Percentiles rank a stretch among this genome's conserved stretches.
Conservation (phyloP, 2,888 invertebrate species). For the Lamellibrachia columna region DNA sequence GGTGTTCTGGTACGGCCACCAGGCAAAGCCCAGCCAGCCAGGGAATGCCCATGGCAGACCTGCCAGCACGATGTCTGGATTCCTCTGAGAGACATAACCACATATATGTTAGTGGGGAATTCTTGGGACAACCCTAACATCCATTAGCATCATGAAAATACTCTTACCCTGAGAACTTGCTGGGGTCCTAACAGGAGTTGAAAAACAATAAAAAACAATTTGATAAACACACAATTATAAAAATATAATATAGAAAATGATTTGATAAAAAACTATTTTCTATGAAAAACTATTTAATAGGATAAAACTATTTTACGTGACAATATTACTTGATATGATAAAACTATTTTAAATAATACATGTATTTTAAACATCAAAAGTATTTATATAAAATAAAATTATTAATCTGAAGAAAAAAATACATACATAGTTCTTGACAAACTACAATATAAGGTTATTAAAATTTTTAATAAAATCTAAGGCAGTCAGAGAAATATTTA, state of each 20-base stretch:
- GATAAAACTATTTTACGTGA: neutral
- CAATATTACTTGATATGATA: neutral
- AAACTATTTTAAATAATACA: neutral
- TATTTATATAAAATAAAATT: neutral
- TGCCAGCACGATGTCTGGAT: slow-evolving; percentile 60
- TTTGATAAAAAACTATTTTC: neutral
- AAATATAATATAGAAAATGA: no score
- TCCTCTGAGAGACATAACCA: slow-evolving; percentile 46
- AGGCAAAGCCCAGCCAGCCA: slow-evolving; percentile 55
- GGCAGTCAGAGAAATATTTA: neutral
- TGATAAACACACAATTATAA: no score
- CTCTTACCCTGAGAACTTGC: no score
- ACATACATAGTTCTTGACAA: neutral
- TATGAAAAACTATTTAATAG: neutral
- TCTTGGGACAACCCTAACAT: no score
- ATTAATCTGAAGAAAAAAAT: neutral
- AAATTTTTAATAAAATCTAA: no score
- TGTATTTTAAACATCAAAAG: neutral
- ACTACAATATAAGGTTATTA: neutral
- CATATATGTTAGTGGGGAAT: neutral
- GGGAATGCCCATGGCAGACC: slow-evolving; percentile 65
- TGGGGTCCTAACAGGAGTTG: no score
- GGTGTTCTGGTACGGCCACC: slow-evolving; percentile 53
- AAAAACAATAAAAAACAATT: neutral
- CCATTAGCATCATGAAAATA: no score